Base-by-base conservation (phyloP, 2,113 vertebrate genomes). In the Petrocephalus microphthalmus region DNA sequence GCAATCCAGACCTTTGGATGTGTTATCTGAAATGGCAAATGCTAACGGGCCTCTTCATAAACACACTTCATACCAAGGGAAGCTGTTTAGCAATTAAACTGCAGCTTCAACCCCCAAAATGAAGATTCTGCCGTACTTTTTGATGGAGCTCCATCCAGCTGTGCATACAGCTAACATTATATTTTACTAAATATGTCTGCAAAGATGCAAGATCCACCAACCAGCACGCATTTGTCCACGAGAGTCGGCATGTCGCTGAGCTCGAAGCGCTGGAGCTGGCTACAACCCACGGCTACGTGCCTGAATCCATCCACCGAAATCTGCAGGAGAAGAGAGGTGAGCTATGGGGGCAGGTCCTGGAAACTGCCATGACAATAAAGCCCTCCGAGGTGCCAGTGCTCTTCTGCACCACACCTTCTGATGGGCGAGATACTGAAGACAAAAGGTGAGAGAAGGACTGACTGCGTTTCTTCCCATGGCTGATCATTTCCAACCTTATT, bases 161-260 rank as follows among this genome's bases (percentile, higher is more conserved):
- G 10, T 67, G n/a, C 19, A 29, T 29, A 13, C 10, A 67, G 11
- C 60, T 67, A 29, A 67, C 25, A 29, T 29, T 5, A 29, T 29
- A 29, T 67, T 67, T 67, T 29, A n/a, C 25, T 29, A 67, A 67
- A 67, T 67, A 67, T 1, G 25, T 29, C n/a, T 67, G 60, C 8
- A 10, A 10, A 67, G n/a, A 29, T 29, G 25, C n/a, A 67, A 67
- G 25, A 67, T 67, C 60, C 60, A 67, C 60, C 60, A 67, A 97
- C 96, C 93, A 96, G 90, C 87, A 98, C 89, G 91, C 95, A 96
- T 91, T 86, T 93, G 86, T 97, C 96, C 0, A 94, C 96, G 87
- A 97, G 94, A n/a, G 94, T 95, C 71, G 95, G 94, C 94, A 96
- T 95, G 91, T 97, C 94, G 25, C 96, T 94, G 86, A 98, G 94